These are phyloP conservation scores for Solen grandis DNA, from an alignment of 1,140 invertebrate species.

Conservation along the genomic window DNA sequence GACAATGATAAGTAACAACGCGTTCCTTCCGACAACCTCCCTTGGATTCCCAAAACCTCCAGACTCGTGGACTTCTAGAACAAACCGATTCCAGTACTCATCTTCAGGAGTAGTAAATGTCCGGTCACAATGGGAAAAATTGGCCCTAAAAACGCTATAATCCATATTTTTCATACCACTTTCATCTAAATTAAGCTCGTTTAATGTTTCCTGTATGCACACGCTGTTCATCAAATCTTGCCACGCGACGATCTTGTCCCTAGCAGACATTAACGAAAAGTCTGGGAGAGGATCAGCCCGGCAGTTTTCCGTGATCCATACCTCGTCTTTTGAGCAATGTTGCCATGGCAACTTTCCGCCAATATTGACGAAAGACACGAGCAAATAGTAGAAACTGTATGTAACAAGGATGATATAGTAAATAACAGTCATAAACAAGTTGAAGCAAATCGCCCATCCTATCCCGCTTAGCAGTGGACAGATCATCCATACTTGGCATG, in stretches of 20 bases:
- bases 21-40: slow-evolving; percentile 19
- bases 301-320: slow-evolving; percentile 63
- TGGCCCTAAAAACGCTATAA: not conserved
- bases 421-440: slow-evolving; percentile 75
- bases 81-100: slow-evolving; percentile 42
- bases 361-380: slow-evolving; percentile 71
- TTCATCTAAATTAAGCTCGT: not conserved
- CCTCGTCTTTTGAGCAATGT: slow-evolving; percentile 62
- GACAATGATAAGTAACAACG: not conserved
- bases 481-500: slow-evolving; percentile 86
- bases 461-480: slow-evolving; percentile 97
- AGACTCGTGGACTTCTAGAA: slow-evolving; percentile 7
- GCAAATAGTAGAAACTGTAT: slow-evolving; percentile 79
- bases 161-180: not conserved
- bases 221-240: not conserved
- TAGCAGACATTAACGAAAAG: slow-evolving; percentile 17
- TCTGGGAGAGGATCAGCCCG: slow-evolving; percentile 42
- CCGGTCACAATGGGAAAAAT: not conserved
- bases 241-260: not conserved
- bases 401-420: slow-evolving; percentile 81
- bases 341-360: slow-evolving; percentile 72
- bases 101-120: slow-evolving; percentile 2
- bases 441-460: slow-evolving; percentile 86
- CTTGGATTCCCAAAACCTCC: slow-evolving; percentile 1
- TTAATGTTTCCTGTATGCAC: not conserved